Conservation (phyloP, 2,797 vertebrate genomes). For the Lepidocolaptes lacrymiger region DNA sequence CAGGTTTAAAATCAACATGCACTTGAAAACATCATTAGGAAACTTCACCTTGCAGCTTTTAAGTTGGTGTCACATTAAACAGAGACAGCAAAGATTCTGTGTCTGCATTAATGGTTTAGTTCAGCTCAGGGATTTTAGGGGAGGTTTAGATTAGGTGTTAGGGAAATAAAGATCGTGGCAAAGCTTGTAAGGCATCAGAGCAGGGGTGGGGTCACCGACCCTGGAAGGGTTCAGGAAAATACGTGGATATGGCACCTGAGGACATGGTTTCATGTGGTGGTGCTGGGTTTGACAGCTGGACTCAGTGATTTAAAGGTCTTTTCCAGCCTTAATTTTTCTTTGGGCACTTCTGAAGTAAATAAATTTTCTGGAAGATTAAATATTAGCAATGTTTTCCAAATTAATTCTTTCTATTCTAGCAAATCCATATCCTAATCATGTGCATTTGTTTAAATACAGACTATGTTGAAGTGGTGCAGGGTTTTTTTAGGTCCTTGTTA, state of each 20-base stretch:
- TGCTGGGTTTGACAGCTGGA: neutral
- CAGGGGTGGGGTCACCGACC: neutral
- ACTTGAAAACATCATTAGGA: neutral
- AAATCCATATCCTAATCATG: neutral
- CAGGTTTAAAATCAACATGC: neutral
- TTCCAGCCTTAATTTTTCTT: neutral
- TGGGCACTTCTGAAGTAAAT: neutral
- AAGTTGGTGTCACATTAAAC: neutral
- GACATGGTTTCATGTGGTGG: neutral
- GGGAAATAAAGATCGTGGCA: neutral
- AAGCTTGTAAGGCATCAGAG: neutral
- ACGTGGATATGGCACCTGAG: neutral
- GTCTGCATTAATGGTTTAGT: neutral
- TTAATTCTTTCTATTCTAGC: neutral
- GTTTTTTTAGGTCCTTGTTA: neutral
- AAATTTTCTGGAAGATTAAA: neutral
- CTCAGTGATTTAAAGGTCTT: neutral
- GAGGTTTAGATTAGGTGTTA: neutral
- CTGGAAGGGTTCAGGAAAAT: neutral
- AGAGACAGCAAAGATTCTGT: neutral
- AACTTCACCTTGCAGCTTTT: neutral
- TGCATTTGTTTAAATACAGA: neutral
- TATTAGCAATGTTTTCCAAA: neutral
- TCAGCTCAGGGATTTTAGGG: neutral
- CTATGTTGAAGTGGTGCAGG: neutral